These are phyloP conservation scores for Sus scrofa DNA, from an alignment of 2,113 vertebrate species.

Conservation along the genomic window T2T-Sscrofa CM000812.6:174431501-174432000, in stretches of 20 bases:
- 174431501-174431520: not conserved
- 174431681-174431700: not conserved
- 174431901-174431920: not conserved
- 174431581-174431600: not conserved
- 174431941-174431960: not conserved
- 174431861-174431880: not conserved
- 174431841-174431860: not conserved
- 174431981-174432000: conserved; percentile 2
- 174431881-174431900: not conserved
- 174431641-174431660: not conserved
- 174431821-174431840: not conserved
- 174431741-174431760: not conserved
- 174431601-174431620: not conserved
- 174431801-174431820: not conserved
- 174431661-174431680: not conserved
- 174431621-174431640: not conserved
- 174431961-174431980: not conserved
- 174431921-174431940: not conserved
- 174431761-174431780: not conserved
- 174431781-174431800: not conserved
- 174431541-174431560: not conserved
- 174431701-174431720: not conserved
- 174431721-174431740: not conserved
- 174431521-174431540: not conserved
- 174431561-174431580: not conserved